Conservation (phyloP, 2,797 vertebrate species). For the Nasua narica region DNA sequence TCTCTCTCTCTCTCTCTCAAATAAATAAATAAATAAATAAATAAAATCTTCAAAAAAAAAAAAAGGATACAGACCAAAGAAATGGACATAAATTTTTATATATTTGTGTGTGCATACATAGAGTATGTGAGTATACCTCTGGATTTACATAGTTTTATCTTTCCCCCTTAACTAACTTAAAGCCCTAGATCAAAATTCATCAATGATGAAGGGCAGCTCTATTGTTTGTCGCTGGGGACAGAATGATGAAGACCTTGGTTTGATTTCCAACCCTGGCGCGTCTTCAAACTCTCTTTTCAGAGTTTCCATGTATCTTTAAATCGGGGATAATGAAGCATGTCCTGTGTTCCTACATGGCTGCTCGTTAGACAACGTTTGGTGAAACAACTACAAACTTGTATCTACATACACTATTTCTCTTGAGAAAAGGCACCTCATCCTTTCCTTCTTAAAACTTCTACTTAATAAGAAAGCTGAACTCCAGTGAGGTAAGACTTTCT, state of each 20-base stretch:
- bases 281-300: not conserved
- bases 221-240: not conserved
- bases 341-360: not conserved
- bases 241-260: not conserved
- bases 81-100: not conserved
- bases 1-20: too few relatives aligned
- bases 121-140: not conserved
- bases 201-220: not conserved
- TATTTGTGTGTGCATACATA: not conserved
- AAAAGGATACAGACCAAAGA: not conserved
- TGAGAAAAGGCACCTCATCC: not conserved
- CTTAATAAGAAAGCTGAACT: not conserved
- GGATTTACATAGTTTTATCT: not conserved
- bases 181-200: not conserved
- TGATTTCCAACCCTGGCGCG: not conserved
- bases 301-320: not conserved
- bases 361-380: not conserved
- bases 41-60: too few relatives aligned
- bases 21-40: too few relatives aligned
- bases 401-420: not conserved
- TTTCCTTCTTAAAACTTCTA: not conserved
- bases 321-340: not conserved
- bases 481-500: not conserved
- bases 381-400: not conserved
- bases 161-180: not conserved